Percentiles rank a stretch among this genome's conserved stretches.
These are phyloP conservation scores for Adineta ricciae DNA, from an alignment of 2,888 invertebrate species.

Conservation along the genomic window DNA sequence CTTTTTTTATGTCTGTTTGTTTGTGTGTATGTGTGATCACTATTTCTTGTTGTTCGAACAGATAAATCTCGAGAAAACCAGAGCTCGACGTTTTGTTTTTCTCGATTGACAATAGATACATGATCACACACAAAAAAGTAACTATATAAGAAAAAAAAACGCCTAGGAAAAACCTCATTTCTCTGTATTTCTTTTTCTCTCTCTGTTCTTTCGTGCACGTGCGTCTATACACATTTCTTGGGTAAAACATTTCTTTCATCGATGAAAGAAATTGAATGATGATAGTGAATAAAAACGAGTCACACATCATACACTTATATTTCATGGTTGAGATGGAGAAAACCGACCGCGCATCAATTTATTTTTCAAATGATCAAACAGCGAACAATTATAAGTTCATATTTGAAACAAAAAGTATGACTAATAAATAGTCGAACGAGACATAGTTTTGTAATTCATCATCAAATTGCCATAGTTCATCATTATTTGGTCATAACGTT, in stretches of 20 bases:
- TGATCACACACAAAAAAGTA: background rate
- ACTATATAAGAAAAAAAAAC: background rate
- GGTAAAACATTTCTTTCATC: background rate
- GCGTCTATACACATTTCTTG: conserved; percentile 4
- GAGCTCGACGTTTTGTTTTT: background rate
- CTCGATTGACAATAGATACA: background rate
- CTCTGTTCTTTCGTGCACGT: background rate
- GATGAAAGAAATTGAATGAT: background rate
- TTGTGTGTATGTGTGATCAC: background rate
- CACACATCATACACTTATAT: background rate
- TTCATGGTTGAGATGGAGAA: background rate
- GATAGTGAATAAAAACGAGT: background rate
- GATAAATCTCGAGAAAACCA: background rate
- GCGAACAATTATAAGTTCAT: background rate
- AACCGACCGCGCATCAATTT: background rate
- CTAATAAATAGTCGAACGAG: background rate
- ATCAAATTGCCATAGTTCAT: no score
- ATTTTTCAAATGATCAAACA: background rate
- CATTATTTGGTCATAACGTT: no score
- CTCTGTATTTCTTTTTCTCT: background rate
- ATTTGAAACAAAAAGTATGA: background rate
- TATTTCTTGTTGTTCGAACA: background rate
- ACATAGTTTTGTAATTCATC: no score
- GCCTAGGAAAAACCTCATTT: background rate
- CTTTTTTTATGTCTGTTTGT: conserved; percentile 3